Evolutionary conservation across 2,888 invertebrate genomes (phyloP), one percentile per base, ranked within the genome.

Genomic region (Lycocerus yunnanus): DNA sequence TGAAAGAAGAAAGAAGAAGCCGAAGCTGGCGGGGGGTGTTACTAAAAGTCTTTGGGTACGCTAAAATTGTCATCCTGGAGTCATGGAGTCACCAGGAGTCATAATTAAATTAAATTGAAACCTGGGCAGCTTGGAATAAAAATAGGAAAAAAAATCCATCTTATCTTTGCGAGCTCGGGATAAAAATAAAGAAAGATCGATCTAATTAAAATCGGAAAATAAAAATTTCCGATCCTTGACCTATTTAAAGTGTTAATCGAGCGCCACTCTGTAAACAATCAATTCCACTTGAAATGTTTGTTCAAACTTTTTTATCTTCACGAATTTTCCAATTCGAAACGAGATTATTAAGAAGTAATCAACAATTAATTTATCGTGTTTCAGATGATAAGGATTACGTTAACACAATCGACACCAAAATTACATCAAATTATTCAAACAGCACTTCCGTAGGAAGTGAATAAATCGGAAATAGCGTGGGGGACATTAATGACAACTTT

Each of bases 381-480:
- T 18, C 15, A 18, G 60, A 15, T 60, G 13, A 60, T 18, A 18
- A 63, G 8, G 18, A 63, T 63, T 18, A n/a, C n/a, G 20, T 18
- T 63, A 63, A 63, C 20, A n/a, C 20, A 63, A 63, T 63, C 61
- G 11, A 63, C 61, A 20, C 61, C 61, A 43, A 61, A 59, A 60
- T 21, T 16, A 61, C 16, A 14, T 63, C 27, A 70, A 58, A 43
- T 69, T 24, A 65, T 69, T 66, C 71, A 67, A 83, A 82, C 81
- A 80, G 81, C 78, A 80, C 81, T 84, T 84, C 84, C 84, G 83
- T 76, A 66, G 69, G 75, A 78, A 78, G 77, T 78, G 80, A 81
- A 80, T 80, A 78, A 77, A 83, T 83, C 82, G 84, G 84, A 84
- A 83, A 81, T 83, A 78, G 27, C 67, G 81, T 81, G 79, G 82